Base-by-base conservation (phyloP, 2,113 vertebrate genomes). In the Aviceda subcristata region DNA sequence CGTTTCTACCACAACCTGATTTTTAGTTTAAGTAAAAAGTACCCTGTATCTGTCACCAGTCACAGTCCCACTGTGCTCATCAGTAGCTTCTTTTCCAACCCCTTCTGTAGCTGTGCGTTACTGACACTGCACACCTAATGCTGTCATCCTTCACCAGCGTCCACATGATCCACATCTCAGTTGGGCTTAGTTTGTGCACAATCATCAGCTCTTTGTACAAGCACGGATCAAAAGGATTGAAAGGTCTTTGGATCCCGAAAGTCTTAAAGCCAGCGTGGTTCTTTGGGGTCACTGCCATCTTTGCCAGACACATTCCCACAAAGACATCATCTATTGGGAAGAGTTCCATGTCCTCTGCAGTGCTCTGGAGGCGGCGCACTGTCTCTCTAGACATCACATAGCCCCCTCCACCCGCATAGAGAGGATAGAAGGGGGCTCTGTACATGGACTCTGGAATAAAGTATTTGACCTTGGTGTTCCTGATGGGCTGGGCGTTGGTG, bases 91-190 rank as follows among this genome's bases (percentile, higher is more conserved):
- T 32, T 46, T 74, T 80, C 68, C 67, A 86, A 1, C 12, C 63
- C 67, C 59, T 67, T 17, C 84, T 62, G 43, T 74, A 63, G 77
- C 3, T 77, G 39, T 59, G 86, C 4, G 71, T 96, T 41, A 92
- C 59, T 0, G 91, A 96, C 55, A 91, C 94, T 0, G 96, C 95
- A 64, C 98, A 98, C 51, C 69, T 83, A 26, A 98, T 97, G 56
- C 91, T 74, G 43, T 97, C 82, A 4, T 98, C 98, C 24, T 91
- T 98, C 50, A 98, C 97, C 92, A 98, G 88, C 1, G 98, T 98
- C 98, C 98, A 99, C 98, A 98, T 98, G 84, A 98, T 97, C 98
- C 98, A 98, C 97, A 98, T 98, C 93, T 99, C 96, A 0, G 96
- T 97, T 1, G 98, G 98, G 74, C 86, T 98, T 27, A 98, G 97